Evolutionary conservation across 2,888 invertebrate genomes (phyloP), one percentile per base, ranked within the genome.

Genomic region (Pristionchus exspectatus): DNA sequence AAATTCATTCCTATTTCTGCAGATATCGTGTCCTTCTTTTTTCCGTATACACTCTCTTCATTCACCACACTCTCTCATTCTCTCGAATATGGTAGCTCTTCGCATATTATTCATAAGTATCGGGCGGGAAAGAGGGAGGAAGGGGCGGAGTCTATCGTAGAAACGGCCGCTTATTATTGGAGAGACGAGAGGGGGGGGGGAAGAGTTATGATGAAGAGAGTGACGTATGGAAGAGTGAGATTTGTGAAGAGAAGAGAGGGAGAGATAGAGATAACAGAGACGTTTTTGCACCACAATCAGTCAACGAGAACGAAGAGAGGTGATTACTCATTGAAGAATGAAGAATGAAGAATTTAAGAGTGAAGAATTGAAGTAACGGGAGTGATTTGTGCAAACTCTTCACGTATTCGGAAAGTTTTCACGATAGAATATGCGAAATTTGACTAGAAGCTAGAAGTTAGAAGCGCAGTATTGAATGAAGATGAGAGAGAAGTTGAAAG

Each of bases 201-300:
- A n/a, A 63, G 63, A 77, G 83, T 83, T 83, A 83, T 56, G 83
- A 83, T 24, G 83, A 56, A 27, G 83, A 56, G 83, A 18, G 56
- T 24, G 56, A 30, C 38, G 83, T 16, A 30, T 81, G 38, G 38
- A 38, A 77, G 83, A 56, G 83, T 18, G 54, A 27, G 83, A 54
- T 33, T 81, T 10, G 44, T 50, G 44, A 50, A 38, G 83, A 56
- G 83, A 27, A 83, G 44, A 38, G 81, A 81, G n/a, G 7, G n/a
- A 81, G 50, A 10, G 50, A 50, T 5, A 50, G 50, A 50, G 72
- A 33, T 30, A 30, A 72, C 30, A 33, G 72, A 33, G 72, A 63
- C 24, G 24, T 63, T 63, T 63, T 63, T 63, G 63, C 9, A 7
- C 63, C 63, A 63, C 63, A 63, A 63, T 63, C 63, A 63, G 24